These are phyloP conservation scores for Torymus texanus DNA, from an alignment of 2,888 invertebrate genomes.

Conservation along the genomic window DNA sequence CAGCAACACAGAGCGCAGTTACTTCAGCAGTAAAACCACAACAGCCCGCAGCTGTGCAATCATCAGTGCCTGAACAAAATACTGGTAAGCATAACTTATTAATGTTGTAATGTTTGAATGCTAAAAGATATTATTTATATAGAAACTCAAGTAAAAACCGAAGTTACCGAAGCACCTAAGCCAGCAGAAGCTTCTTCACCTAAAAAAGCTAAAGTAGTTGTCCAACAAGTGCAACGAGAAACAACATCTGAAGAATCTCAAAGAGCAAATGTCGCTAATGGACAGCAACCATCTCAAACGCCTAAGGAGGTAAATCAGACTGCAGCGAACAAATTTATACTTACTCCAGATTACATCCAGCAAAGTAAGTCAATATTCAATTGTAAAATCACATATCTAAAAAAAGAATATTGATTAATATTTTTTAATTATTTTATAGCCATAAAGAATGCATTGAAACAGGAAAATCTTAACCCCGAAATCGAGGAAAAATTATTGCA, in stretches of 20 bases:
- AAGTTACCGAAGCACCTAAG: slow-evolving; percentile 57
- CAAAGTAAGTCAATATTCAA: slow-evolving; percentile 84
- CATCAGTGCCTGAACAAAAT: slow-evolving; percentile 11
- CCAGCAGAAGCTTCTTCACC: slow-evolving; percentile 60
- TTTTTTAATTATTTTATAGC: slow-evolving; percentile 78
- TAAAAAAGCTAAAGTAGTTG: slow-evolving; percentile 72
- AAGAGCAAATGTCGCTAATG: slow-evolving; percentile 68
- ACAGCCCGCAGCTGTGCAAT: neutral
- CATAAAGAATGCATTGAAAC: slow-evolving; percentile 93
- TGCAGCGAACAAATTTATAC: slow-evolving; percentile 83
- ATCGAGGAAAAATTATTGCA: slow-evolving; percentile 94
- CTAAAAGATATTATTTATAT: neutral
- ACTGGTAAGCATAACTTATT: slow-evolving; percentile 16
- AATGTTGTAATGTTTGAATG: too few relatives aligned
- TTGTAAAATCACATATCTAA: neutral
- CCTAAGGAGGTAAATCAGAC: slow-evolving; percentile 69
- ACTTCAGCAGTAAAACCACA: slow-evolving; percentile 54
- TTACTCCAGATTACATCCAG: slow-evolving; percentile 94
- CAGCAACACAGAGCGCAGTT: slow-evolving; percentile 58
- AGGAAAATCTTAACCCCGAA: slow-evolving; percentile 93
- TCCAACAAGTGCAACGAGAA: slow-evolving; percentile 70
- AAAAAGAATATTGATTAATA: neutral
- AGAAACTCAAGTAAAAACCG: slow-evolving; percentile 57
- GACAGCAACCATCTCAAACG: slow-evolving; percentile 71
- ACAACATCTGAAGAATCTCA: slow-evolving; percentile 64